Evolutionary conservation across 2,888 invertebrate species (phyloP).

Genomic region (Euproctis similis): DNA sequence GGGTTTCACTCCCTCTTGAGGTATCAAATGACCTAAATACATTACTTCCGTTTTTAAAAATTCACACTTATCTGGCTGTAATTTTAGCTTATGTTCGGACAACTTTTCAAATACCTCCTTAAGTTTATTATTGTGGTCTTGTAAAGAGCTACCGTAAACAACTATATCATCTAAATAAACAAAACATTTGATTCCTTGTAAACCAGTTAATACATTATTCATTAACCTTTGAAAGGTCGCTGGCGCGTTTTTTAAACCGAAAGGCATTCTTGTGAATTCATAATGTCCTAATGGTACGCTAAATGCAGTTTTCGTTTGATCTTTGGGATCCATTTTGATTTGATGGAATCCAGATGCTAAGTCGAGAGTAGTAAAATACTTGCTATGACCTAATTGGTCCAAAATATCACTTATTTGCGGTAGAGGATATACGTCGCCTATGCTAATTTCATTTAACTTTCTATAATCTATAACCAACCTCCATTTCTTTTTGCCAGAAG

Average conservation of each 20-base stretch:
- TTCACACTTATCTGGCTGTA: conserved; percentile 4
- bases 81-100: background rate
- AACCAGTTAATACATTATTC: conserved; percentile 5
- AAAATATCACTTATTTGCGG: conserved; percentile 2
- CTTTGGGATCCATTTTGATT: background rate
- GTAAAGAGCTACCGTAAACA: background rate
- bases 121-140: background rate
- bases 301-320: background rate
- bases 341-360: background rate
- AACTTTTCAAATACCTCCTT: background rate
- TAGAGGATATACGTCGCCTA: conserved; percentile 1
- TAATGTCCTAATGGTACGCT: background rate
- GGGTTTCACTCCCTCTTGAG: conserved; percentile 2
- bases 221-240: conserved; percentile 6
- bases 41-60: conserved; percentile 4
- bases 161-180: conserved; percentile 1
- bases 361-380: background rate
- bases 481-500: conserved; percentile 1
- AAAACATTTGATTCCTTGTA: too few relatives aligned
- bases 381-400: background rate
- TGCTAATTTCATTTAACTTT: background rate
- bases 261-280: background rate
- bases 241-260: conserved; percentile 1
- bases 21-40: conserved; percentile 4
- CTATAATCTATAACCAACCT: conserved; percentile 1